Evolutionary conservation across 1,140 invertebrate genomes (phyloP).

Genomic region (Eumaeus atala): DNA sequence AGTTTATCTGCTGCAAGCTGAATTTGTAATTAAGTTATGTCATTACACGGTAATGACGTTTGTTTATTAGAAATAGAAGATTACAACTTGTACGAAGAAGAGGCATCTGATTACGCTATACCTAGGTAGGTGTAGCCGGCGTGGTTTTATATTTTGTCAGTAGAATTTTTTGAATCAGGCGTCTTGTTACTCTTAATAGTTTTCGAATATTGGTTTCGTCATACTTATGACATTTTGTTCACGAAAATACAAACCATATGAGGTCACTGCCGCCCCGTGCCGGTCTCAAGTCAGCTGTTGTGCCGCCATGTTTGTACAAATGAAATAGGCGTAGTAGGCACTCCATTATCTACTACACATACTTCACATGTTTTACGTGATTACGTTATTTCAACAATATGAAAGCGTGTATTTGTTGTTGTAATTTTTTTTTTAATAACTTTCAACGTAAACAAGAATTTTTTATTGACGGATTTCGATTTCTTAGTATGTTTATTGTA

Average conservation of each 20-base stretch:
- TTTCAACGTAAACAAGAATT: too few species aligned
- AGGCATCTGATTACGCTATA: conserved; percentile 71
- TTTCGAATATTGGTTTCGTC: conserved; percentile 14
- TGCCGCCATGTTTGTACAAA: conserved; percentile 72
- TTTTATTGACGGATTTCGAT: too few species aligned
- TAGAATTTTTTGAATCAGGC: conserved; percentile 17
- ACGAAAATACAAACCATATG: conserved; percentile 34
- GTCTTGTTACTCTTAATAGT: conserved; percentile 7
- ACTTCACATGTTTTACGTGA: conserved; percentile 38
- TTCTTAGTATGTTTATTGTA: too few species aligned
- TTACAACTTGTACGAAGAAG: conserved; percentile 71
- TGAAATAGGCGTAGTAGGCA: conserved; percentile 70
- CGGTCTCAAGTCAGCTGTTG: conserved; percentile 75
- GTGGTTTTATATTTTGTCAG: conserved; percentile 43
- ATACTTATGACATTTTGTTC: not conserved
- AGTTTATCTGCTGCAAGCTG: conserved; percentile 29
- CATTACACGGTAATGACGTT: conserved; percentile 72
- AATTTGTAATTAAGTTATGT: conserved; percentile 61
- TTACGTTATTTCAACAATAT: not conserved
- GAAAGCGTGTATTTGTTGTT: not conserved
- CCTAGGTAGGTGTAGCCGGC: conserved; percentile 66
- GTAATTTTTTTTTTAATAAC: not conserved
- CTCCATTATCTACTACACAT: conserved; percentile 28
- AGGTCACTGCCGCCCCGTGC: conserved; percentile 59
- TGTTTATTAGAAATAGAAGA: conserved; percentile 72